Percentiles rank a stretch among this genome's conserved stretches.
Conservation (phyloP, 2,797 vertebrate species). For the Sebastes iracundus region DNA sequence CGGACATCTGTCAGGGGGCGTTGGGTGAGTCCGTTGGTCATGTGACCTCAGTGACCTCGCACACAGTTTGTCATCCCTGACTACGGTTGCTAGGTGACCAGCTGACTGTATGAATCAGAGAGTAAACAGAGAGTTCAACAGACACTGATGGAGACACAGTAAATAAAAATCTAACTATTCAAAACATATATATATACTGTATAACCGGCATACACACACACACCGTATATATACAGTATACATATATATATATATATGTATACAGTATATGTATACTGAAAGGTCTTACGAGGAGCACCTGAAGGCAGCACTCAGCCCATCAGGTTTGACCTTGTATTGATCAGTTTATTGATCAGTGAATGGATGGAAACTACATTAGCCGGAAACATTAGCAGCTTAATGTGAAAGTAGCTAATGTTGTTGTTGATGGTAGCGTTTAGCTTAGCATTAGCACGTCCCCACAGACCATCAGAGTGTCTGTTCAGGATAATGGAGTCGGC, state of each 20-base stretch:
- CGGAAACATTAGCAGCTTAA: conserved; percentile 13
- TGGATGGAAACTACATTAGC: conserved; percentile 6
- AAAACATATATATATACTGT: too few relatives aligned
- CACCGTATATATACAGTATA: background rate
- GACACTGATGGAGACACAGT: too few relatives aligned
- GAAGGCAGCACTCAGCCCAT: conserved; percentile 25
- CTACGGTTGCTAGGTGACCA: background rate
- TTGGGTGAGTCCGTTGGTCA: conserved; percentile 84
- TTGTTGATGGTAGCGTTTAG: conserved; percentile 28
- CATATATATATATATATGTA: background rate
- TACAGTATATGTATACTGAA: background rate
- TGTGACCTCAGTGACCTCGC: background rate
- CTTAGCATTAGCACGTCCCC: conserved; percentile 41
- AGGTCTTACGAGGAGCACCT: background rate
- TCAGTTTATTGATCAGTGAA: conserved; percentile 18
- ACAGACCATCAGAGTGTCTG: background rate
- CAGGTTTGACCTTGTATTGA: background rate
- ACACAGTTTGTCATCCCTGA: background rate
- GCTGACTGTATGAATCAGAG: background rate
- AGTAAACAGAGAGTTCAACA: background rate
- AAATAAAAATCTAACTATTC: background rate
- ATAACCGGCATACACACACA: too few relatives aligned
- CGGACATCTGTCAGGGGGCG: conserved; percentile 90
- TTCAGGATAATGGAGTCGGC: conserved; percentile 13
- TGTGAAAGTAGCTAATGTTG: background rate